Evolutionary conservation across 2,113 vertebrate genomes (phyloP), one percentile per base, ranked within the genome.

Genomic region (Leptocoma aspasia): DNA sequence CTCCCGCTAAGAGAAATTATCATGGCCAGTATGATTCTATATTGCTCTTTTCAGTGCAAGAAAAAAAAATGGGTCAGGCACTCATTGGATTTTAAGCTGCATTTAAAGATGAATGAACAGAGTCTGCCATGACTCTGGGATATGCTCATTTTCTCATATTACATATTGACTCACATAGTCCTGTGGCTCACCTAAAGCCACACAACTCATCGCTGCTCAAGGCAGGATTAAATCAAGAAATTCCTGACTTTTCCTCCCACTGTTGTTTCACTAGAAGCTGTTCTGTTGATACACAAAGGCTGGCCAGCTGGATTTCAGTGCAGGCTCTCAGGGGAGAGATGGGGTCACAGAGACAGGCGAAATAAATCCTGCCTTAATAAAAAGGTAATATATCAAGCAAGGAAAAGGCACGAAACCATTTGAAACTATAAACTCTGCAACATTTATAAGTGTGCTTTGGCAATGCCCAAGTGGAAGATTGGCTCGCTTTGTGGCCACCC

Each of bases 261-360:
- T 70, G 1, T 26, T 45, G 28, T 83, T 90, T 80, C 71, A 15
- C 59, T 52, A 39, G 75, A 42, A 76, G 89, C 77, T 70, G 50
- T 47, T 95, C 44, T 82, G 63, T 19, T 49, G 65, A 44, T 37
- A 59, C 21, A 33, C 57, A 33, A 6, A 30, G 39, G 30, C 71
- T 86, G 82, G 79, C 86, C 90, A 93, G 94, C 85, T 82, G 92
- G 85, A 86, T 61, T 70, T 86, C 78, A 75, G 79, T 9, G 44
- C 56, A 60, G 82, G 88, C 79, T 88, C 92, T 73, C 88, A 27
- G 31, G 82, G 79, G 71, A 95, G 68, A 83, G 47, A 90, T 22
- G 79, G 90, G 88, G 54, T 94, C 76, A 77, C 63, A 56, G 66
- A 80, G 44, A 84, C 31, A 59, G 66, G n/a, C 23, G 52, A 82